A percentile compares a stretch with the other conserved stretches of the same genome.
phyloP scores from a whole-genome alignment of 2,113 vertebrate genomes.

The Poeciliopsis occidentalis region DNA sequence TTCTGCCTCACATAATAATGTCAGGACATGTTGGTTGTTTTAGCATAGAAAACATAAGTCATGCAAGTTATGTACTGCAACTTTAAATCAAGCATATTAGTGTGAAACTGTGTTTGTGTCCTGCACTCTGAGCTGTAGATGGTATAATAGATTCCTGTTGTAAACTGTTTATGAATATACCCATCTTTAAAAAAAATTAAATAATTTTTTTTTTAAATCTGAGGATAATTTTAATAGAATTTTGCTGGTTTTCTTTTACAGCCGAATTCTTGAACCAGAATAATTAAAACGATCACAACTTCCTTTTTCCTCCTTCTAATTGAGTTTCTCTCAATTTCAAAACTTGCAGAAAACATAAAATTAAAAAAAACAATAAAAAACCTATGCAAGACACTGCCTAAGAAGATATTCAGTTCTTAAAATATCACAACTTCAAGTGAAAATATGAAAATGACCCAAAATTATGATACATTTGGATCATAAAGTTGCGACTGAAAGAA shows the following conservation, averaged over 20 bases:
- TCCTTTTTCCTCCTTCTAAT: not conserved
- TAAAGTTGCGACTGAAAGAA: not conserved
- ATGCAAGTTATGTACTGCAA: too few species aligned
- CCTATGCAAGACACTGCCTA: not conserved
- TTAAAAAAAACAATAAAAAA: too few species aligned
- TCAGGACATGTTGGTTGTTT: too few species aligned
- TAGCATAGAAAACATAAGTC: too few species aligned
- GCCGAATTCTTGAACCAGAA: too few species aligned
- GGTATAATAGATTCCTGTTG: too few species aligned
- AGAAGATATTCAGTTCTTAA: not conserved
- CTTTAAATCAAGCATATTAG: constrained; percentile 1
- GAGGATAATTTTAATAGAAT: not conserved
- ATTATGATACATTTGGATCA: not conserved
- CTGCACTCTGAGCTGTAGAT: not conserved
- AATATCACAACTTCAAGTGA: not conserved
- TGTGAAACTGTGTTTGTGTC: constrained; percentile 8
- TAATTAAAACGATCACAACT: not conserved
- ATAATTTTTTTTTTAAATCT: too few species aligned
- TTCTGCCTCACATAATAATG: too few species aligned
- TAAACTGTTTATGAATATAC: too few species aligned
- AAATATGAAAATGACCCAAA: not conserved
- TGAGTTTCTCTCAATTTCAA: not conserved
- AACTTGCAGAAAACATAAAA: not conserved
- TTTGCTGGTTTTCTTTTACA: not conserved
- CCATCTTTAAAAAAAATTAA: too few species aligned